Evolutionary conservation across 2,888 invertebrate genomes (phyloP).

Genomic region (Xestia sexstrigata): DNA sequence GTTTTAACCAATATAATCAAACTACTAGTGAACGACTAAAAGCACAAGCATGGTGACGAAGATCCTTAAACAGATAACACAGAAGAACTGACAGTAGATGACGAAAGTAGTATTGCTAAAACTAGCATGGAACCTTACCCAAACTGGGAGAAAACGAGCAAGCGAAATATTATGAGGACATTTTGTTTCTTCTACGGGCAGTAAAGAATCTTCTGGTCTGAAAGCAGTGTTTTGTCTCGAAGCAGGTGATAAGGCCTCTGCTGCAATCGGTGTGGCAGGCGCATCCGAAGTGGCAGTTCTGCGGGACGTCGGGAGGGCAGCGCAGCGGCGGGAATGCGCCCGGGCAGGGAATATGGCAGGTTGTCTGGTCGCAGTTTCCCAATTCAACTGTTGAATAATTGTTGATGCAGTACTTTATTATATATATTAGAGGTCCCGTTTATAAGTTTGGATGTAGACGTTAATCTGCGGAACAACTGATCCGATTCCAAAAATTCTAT

Average conservation of each 20-base stretch:
- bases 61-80: neutral
- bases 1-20: neutral
- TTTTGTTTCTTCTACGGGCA: conserved; percentile 43
- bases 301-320: conserved; percentile 71
- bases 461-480: neutral
- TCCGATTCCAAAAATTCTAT: neutral
- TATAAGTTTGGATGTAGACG: too few species aligned
- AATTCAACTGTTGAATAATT: conserved; percentile 31
- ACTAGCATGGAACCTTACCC: neutral
- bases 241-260: conserved; percentile 64
- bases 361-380: conserved; percentile 65
- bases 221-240: conserved; percentile 69
- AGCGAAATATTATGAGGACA: neutral
- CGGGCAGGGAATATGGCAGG: conserved; percentile 71
- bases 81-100: neutral
- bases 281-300: conserved; percentile 69
- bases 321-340: conserved; percentile 68
- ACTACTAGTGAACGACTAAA: too few species aligned
- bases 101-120: neutral
- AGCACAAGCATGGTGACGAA: neutral
- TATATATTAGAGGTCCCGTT: too few species aligned
- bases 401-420: too few species aligned
- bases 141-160: neutral
- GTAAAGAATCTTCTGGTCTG: conserved; percentile 52
- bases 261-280: conserved; percentile 73